Evolutionary conservation across 2,888 invertebrate species (phyloP).

Genomic region (Tinea trinotella): DNA sequence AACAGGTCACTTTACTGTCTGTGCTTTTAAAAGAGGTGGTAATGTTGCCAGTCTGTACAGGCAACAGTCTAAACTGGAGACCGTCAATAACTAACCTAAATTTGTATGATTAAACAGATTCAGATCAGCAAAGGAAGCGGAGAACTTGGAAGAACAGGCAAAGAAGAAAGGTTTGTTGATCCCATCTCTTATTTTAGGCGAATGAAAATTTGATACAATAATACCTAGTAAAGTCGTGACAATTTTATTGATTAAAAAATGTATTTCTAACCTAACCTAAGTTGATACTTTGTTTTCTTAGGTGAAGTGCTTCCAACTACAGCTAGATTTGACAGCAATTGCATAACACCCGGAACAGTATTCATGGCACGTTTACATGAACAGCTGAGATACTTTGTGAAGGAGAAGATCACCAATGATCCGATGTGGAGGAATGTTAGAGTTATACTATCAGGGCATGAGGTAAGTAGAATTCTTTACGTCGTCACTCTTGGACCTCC

Average conservation of each 20-base stretch:
- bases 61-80: too few species aligned
- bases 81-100: too few species aligned
- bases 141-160: slow-evolving; percentile 82
- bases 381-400: slow-evolving; percentile 89
- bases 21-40: too few species aligned
- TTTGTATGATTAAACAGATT: slow-evolving; percentile 74
- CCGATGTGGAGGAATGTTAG: slow-evolving; percentile 89
- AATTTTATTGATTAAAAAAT: too few species aligned
- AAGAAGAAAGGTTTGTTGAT: slow-evolving; percentile 75
- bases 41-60: too few species aligned
- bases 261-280: too few species aligned
- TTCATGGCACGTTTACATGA: slow-evolving; percentile 94
- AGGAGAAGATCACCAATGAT: slow-evolving; percentile 87
- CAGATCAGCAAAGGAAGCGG: slow-evolving; percentile 91
- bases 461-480: too few species aligned
- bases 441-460: slow-evolving; percentile 92
- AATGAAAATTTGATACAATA: too few species aligned
- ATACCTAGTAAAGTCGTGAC: too few species aligned
- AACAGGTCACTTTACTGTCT: too few species aligned
- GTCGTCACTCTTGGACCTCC: too few species aligned
- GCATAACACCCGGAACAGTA: slow-evolving; percentile 96
- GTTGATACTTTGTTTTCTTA: slow-evolving; percentile 24
- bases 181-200: too few species aligned
- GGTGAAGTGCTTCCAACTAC: slow-evolving; percentile 84
- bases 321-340: slow-evolving; percentile 95